These are phyloP conservation scores for Selenia dentaria DNA, from an alignment of 2,888 invertebrate genomes.

Conservation along the genomic window DNA sequence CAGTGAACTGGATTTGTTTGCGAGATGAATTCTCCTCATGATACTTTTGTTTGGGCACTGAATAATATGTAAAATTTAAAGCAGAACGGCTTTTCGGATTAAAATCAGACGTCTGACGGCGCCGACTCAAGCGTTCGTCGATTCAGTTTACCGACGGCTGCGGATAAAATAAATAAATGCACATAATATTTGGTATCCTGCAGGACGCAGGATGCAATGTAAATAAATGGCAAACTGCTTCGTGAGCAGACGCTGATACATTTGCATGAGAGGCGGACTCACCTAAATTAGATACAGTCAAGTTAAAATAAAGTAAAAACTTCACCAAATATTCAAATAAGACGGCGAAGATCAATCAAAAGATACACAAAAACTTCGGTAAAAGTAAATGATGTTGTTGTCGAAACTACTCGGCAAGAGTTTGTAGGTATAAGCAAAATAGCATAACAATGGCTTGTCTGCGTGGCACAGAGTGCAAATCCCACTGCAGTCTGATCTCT, in stretches of 20 bases:
- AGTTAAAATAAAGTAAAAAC: conserved; percentile 30
- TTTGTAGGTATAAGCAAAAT: conserved; percentile 42
- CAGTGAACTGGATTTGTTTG: conserved; percentile 54
- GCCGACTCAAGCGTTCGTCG: conserved; percentile 38
- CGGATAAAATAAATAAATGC: conserved; percentile 73
- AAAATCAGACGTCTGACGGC: conserved; percentile 47
- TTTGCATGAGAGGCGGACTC: conserved; percentile 70
- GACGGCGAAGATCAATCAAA: conserved; percentile 48
- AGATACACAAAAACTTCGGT: conserved; percentile 23
- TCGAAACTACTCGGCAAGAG: conserved; percentile 39
- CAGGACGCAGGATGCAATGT: conserved; percentile 48
- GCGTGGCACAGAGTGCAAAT: conserved; percentile 45
- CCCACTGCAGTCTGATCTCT: conserved; percentile 28
- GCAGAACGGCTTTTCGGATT: conserved; percentile 43
- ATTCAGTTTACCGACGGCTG: conserved; percentile 47
- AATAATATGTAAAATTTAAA: conserved; percentile 58
- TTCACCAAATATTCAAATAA: conserved; percentile 37
- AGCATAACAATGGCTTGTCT: conserved; percentile 67
- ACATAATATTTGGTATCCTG: conserved; percentile 77
- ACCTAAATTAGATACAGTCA: conserved; percentile 53
- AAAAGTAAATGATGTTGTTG: conserved; percentile 42
- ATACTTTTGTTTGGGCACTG: conserved; percentile 48
- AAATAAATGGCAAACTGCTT: conserved; percentile 54
- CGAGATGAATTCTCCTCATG: conserved; percentile 35
- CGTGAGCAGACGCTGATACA: conserved; percentile 46